Evolutionary conservation across 2,888 invertebrate genomes (phyloP).

Genomic region (Synanthedon myopaeformis): DNA sequence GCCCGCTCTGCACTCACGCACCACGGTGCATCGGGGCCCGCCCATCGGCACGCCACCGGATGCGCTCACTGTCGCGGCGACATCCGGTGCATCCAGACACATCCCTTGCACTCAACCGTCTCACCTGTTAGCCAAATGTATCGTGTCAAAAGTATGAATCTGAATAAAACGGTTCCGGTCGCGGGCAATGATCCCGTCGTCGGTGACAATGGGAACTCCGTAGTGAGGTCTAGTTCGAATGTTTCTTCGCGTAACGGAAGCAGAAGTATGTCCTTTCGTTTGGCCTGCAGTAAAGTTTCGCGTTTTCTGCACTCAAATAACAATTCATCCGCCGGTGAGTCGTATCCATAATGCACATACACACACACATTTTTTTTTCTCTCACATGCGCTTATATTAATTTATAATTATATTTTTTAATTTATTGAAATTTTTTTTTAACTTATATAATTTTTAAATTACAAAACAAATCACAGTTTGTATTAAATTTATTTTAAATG

Average conservation of each 20-base stretch:
- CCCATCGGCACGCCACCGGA: constrained; percentile 21
- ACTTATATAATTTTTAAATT: background rate
- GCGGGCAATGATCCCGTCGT: background rate
- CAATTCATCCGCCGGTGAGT: background rate
- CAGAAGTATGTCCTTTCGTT: background rate
- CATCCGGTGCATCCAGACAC: constrained; percentile 23
- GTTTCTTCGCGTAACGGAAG: background rate
- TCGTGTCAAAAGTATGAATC: background rate
- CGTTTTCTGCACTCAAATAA: background rate
- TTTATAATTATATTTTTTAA: background rate
- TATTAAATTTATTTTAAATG: no score
- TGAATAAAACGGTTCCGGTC: background rate
- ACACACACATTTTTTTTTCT: no score
- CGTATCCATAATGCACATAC: no score
- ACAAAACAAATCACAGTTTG: no score
- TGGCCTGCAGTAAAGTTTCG: background rate
- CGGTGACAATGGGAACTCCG: background rate
- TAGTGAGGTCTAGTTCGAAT: background rate
- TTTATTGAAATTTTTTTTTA: background rate
- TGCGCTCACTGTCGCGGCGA: constrained; percentile 27
- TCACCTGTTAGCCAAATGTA: background rate
- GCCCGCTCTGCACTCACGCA: constrained; percentile 24
- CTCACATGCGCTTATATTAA: no score
- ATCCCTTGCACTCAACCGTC: background rate
- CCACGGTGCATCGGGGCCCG: constrained; percentile 29